Evolutionary conservation across 2,797 vertebrate species (phyloP).

Genomic region (Danio tinwini): DNA sequence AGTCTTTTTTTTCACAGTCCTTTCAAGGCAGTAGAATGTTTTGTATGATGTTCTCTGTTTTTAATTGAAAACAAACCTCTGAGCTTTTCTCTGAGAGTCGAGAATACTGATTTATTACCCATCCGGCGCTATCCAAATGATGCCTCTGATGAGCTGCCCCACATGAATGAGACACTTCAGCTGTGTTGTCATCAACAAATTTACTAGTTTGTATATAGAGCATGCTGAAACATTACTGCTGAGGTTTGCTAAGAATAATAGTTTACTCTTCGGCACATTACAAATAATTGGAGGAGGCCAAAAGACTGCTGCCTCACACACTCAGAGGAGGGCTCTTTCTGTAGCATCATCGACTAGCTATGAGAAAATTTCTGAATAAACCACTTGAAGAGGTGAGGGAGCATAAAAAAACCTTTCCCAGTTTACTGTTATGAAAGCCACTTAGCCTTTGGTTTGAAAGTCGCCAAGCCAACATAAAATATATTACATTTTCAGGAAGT

Average conservation of each 20-base stretch:
- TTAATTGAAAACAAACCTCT: conserved; percentile 29
- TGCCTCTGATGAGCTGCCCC: conserved; percentile 63
- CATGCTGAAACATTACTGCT: conserved; percentile 69
- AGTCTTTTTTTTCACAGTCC: background rate
- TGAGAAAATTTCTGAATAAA: conserved; percentile 38
- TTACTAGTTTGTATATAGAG: conserved; percentile 77
- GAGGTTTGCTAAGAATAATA: conserved; percentile 73
- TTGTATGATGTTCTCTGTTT: background rate
- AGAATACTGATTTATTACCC: conserved; percentile 70
- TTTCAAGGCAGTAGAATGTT: background rate
- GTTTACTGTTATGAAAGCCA: conserved; percentile 25
- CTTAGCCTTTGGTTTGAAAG: conserved; percentile 14
- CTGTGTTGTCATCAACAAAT: conserved; percentile 73
- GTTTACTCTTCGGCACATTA: conserved; percentile 75
- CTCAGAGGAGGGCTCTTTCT: conserved; percentile 37
- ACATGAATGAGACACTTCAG: conserved; percentile 67
- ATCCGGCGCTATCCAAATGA: conserved; percentile 70
- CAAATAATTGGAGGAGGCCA: conserved; percentile 78
- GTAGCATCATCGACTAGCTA: conserved; percentile 24
- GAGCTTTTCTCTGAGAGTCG: background rate
- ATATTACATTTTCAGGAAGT: background rate
- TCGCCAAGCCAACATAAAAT: conserved; percentile 9
- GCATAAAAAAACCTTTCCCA: conserved; percentile 27
- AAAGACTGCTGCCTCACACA: conserved; percentile 56
- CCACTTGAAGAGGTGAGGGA: conserved; percentile 18